Base-by-base conservation (phyloP, 2,888 invertebrate genomes). In the Alcis repandata region DNA sequence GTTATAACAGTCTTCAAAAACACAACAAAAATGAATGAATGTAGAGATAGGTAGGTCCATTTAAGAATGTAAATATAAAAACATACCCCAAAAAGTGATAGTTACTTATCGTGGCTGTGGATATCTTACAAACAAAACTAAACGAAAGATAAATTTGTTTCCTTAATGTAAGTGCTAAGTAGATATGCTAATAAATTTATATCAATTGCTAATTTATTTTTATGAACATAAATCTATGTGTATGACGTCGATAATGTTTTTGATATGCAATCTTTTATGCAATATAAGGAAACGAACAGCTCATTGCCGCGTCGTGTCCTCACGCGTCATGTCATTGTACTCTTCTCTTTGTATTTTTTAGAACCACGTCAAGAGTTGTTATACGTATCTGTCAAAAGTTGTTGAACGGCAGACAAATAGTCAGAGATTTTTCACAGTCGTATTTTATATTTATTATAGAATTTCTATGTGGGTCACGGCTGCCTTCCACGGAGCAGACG, bases 381-480 rank as follows among this genome's bases (percentile, higher is more conserved):
- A 64, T 58, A 59, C 38, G 43, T 41, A 22, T 51, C 61, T 63
- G 43, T 51, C 43, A 59, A 49, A 43, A 11, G 22, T 46, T 43
- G 33, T 51, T 19, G 49, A 56, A 62, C 66, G 57, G 11, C 57
- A 65, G 62, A 73, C 72, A 66, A 68, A 63, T 49, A 73, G 57
- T 48, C 59, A 63, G 64, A 67, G n/a, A 2, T 62, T 59, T 59
- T 70, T 67, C 54, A 48, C 68, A 72, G 58, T 72, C 72, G 52
- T 71, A 74, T 70, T 51, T 59, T 63, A n/a, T n/a, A n/a, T n/a
- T n/a, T n/a, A n/a, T n/a, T n/a, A n/a, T 60, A 46, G 67, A 70
- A 72, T 73, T 70, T 71, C 70, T 63, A 82, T 77, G 64, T 78
- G 71, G 83, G 83, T 77, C 81, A 83, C 59, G 82, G 80, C 49